Percentiles rank a stretch among this genome's conserved stretches.
phyloP scores from a whole-genome alignment of 2,113 vertebrate genomes.

The Plecturocebus donacophilus region DNA sequence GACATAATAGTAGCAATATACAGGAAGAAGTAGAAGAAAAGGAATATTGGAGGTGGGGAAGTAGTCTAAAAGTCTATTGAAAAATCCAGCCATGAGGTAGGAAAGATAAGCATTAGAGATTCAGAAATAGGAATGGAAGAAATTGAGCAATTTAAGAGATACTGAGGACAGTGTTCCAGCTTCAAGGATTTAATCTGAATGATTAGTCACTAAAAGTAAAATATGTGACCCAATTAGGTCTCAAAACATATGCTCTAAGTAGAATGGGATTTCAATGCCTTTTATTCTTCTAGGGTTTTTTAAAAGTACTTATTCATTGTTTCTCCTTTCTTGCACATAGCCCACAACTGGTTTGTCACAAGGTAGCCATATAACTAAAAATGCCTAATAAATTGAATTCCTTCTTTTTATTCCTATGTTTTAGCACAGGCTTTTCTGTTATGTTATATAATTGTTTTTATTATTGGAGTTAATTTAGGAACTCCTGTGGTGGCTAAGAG shows the following conservation, averaged over 20 bases:
- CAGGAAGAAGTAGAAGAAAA: not conserved
- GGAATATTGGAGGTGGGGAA: not conserved
- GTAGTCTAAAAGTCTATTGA: not conserved
- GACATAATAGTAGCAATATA: not conserved
- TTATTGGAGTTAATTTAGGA: not conserved
- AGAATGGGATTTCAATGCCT: not conserved
- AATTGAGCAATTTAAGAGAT: not conserved
- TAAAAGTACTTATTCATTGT: not conserved
- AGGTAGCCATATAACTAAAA: not conserved
- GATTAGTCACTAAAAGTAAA: not conserved
- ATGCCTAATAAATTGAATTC: not conserved
- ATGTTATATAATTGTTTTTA: not conserved
- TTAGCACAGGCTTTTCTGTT: not conserved
- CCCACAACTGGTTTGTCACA: not conserved
- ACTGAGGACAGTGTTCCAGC: not conserved
- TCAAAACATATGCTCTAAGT: not conserved
- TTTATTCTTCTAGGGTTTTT: not conserved
- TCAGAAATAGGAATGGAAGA: not conserved
- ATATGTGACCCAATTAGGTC: not conserved
- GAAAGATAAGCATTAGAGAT: not conserved
- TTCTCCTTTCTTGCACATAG: constrained; percentile 6
- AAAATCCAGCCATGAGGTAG: not conserved
- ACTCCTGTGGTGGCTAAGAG: not conserved
- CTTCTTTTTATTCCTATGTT: not conserved
- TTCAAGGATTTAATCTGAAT: not conserved